Evolutionary conservation across 2,888 invertebrate species (phyloP).

Genomic region (Ochlodes sylvanus): DNA sequence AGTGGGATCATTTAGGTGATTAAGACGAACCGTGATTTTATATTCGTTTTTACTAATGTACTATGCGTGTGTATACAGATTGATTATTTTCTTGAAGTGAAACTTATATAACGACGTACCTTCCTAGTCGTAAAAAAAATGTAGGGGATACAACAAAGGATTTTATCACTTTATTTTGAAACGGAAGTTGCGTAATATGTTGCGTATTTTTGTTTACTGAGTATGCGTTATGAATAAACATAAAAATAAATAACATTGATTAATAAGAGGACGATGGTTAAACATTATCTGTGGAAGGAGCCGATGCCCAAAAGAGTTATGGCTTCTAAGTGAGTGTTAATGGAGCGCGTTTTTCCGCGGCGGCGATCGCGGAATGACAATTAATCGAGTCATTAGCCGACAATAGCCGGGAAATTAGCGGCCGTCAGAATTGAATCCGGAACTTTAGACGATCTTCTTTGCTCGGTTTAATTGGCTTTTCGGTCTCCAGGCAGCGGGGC

Average conservation of each 20-base stretch:
- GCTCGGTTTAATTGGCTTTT: conserved; percentile 29
- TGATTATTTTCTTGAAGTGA: too few relatives aligned
- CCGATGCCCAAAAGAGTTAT: conserved; percentile 27
- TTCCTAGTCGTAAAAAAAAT: too few relatives aligned
- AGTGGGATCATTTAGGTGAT: too few relatives aligned
- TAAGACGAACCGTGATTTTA: too few relatives aligned
- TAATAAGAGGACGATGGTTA: not conserved
- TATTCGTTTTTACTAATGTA: too few relatives aligned
- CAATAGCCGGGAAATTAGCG: conserved; percentile 34
- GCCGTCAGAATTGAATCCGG: conserved; percentile 34
- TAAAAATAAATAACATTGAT: conserved; percentile 9
- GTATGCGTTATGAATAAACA: too few relatives aligned
- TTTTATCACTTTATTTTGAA: too few relatives aligned
- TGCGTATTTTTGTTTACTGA: too few relatives aligned
- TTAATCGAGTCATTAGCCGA: conserved; percentile 36
- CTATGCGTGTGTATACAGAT: too few relatives aligned
- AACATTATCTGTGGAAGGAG: not conserved
- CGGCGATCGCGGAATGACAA: conserved; percentile 34
- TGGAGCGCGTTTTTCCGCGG: conserved; percentile 29
- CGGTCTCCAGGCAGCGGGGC: not conserved
- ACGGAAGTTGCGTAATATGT: too few relatives aligned
- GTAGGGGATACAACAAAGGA: too few relatives aligned
- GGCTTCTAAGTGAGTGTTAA: conserved; percentile 35
- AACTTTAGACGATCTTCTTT: conserved; percentile 31
- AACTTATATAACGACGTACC: too few relatives aligned